Base-by-base conservation (phyloP, 2,888 invertebrate species). In the Lepidocyrtoides sp. region DNA sequence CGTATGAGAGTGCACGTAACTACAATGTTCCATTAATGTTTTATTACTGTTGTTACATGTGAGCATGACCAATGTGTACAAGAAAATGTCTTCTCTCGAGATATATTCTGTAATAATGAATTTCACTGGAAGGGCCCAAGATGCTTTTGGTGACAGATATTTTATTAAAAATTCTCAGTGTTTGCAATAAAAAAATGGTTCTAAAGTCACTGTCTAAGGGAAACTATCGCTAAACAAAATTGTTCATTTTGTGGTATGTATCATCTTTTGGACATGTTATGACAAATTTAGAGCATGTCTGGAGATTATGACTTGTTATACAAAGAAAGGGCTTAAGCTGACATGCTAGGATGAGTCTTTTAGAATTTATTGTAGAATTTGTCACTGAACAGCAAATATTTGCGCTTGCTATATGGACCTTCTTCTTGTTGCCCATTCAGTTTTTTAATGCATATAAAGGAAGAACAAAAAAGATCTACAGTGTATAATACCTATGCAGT, bases 41-140 rank as follows among this genome's bases (percentile, higher is more conserved):
- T 36, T 20, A 82, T 63, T 60, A 23, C 48, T n/a, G n/a, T 57
- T 69, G 17, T 29, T 75, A 60, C 2, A 2, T 14, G 14, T n/a
- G n/a, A 81, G 20, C 36, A 60, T 41, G 29, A 23, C 36, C 44
- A 26, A 66, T 32, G 32, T 32, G 7, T 17, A 36, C n/a, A n/a
- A n/a, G 36, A 14, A 66, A 66, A 0, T 66, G 29, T 32, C 66
- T n/a, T 66, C 10, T 29, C 32, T 2, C 5, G 44, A 83, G 82
- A 83, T 66, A 66, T 83, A 44, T 66, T 44, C 36, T 32, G n/a
- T 7, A 41, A 66, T 63, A 44, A 66, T 63, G 82, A 83, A 83
- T 63, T 81, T 57, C 82, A 5, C 63, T 63, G 66, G 82, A 83
- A 63, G 26, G n/a, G 36, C 23, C 66, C 14, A 51, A 36, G 17